Evolutionary conservation across 2,888 invertebrate genomes (phyloP).

Genomic region (Dicyrtomina minuta): DNA sequence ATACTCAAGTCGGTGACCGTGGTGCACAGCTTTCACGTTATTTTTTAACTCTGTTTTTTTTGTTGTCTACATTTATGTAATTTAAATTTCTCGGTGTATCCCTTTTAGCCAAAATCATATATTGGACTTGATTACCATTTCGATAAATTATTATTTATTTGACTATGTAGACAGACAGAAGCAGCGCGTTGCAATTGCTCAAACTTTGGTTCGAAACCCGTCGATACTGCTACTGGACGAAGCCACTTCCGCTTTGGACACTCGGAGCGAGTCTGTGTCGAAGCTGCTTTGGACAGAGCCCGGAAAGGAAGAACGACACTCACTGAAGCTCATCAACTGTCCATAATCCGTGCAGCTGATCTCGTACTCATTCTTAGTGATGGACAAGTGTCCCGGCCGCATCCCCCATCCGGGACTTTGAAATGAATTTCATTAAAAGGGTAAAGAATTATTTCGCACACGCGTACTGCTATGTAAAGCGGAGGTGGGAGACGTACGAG

Average conservation of each 20-base stretch:
- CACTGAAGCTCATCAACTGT: too few species aligned
- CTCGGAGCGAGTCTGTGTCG: conserved; percentile 82
- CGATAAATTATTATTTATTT: too few species aligned
- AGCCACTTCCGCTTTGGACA: too few species aligned
- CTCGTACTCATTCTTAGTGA: conserved; percentile 65
- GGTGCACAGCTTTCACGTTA: conserved; percentile 79
- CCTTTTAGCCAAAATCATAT: too few species aligned
- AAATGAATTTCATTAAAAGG: conserved; percentile 35
- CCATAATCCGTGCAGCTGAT: conserved; percentile 37
- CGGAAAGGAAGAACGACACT: conserved; percentile 54
- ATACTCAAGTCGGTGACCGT: conserved; percentile 76
- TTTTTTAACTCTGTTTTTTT: conserved; percentile 81
- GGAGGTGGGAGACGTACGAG: neutral
- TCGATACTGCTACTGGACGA: too few species aligned
- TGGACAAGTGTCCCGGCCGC: conserved; percentile 58
- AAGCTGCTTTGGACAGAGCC: conserved; percentile 67
- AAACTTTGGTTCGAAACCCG: too few species aligned
- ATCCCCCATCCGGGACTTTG: conserved; percentile 12
- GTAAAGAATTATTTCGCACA: conserved; percentile 1
- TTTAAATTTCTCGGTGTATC: conserved; percentile 73
- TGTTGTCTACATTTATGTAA: conserved; percentile 79
- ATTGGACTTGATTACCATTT: too few species aligned
- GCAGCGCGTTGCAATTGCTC: conserved; percentile 80
- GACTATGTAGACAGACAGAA: too few species aligned
- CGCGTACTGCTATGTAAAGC: neutral